Percentiles rank a stretch among this genome's conserved stretches.
Evolutionary conservation across 2,888 invertebrate species (phyloP).

Genomic region (Mythimna albipuncta): DNA sequence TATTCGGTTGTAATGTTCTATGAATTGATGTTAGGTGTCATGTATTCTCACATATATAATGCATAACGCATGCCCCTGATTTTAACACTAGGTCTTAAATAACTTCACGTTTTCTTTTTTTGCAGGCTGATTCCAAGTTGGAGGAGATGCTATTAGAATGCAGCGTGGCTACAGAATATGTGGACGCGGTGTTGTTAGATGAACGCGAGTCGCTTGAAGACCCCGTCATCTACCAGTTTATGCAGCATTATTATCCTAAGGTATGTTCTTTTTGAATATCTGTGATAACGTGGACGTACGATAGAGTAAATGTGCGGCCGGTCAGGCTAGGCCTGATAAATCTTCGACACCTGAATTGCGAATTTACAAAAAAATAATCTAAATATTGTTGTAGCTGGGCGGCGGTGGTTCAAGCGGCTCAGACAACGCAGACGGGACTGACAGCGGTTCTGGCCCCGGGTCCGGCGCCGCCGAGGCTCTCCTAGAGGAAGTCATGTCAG

Average conservation of each 20-base stretch:
- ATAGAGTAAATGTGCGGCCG: no score
- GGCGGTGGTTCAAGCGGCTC: constrained; percentile 55
- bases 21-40: no score
- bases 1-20: no score
- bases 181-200: constrained; percentile 96
- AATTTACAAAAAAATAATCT: no score
- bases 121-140: constrained; percentile 94
- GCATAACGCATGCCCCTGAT: no score
- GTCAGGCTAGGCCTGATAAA: no score
- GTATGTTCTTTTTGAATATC: constrained; percentile 80
- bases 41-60: no score
- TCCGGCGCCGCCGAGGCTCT: constrained; percentile 74
- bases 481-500: constrained; percentile 74
- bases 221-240: constrained; percentile 96
- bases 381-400: constrained; percentile 59
- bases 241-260: constrained; percentile 97
- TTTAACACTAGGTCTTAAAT: no score
- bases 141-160: constrained; percentile 95
- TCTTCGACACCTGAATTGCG: no score
- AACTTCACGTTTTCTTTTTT: neutral
- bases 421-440: constrained; percentile 52
- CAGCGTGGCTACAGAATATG: constrained; percentile 96
- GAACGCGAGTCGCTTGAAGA: constrained; percentile 96
- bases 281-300: no score
- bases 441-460: constrained; percentile 59